phyloP scores from a whole-genome alignment of 2,888 invertebrate genomes.

The Dinocampus coccinellae region DNA sequence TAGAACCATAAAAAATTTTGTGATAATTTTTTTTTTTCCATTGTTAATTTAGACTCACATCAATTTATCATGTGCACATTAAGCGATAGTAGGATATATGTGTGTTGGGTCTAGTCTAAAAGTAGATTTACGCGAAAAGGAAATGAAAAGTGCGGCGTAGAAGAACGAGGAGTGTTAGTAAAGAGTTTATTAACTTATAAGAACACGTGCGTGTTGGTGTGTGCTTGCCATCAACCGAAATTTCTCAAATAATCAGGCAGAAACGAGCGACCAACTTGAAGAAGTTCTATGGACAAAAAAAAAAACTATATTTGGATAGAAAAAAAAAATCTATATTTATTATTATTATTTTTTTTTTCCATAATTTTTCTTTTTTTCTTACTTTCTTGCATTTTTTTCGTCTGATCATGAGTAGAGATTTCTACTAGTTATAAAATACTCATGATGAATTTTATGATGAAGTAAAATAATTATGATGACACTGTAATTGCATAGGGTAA shows the following conservation, averaged over 20 bases:
- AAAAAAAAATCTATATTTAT: background rate
- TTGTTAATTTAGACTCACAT: background rate
- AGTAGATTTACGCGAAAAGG: constrained; percentile 54
- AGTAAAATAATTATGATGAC: background rate
- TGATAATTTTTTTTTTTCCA: background rate
- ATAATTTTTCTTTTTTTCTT: too few species aligned
- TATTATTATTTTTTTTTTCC: background rate
- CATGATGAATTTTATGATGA: background rate
- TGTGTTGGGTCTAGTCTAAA: constrained; percentile 38
- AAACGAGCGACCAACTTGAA: background rate
- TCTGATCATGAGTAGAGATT: background rate
- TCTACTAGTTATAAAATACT: background rate
- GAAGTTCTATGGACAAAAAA: background rate
- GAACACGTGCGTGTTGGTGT: background rate
- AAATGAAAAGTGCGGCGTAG: constrained; percentile 48
- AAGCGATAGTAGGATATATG: background rate
- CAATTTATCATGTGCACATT: background rate
- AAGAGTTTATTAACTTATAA: constrained; percentile 9
- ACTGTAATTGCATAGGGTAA: background rate
- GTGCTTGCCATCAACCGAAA: background rate
- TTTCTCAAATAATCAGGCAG: background rate
- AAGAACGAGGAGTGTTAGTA: background rate
- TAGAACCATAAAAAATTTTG: too few species aligned
- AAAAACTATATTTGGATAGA: background rate
- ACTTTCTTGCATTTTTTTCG: too few species aligned